phyloP scores from a whole-genome alignment of 2,888 invertebrate genomes.

The Allolobophora icterica region DNA sequence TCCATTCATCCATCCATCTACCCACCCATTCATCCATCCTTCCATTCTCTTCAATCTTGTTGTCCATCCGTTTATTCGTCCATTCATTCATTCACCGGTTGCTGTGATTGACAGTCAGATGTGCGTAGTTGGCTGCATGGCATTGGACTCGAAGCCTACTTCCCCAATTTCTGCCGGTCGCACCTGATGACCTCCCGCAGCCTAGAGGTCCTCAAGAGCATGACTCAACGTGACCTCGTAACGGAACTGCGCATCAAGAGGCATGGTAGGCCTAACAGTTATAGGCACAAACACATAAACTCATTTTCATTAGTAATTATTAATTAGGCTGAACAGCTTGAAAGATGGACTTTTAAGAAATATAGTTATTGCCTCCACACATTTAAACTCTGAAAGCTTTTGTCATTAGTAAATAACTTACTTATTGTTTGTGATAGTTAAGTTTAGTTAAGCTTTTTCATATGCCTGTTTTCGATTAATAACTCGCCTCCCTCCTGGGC shows the following conservation, averaged over 20 bases:
- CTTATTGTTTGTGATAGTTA: too few relatives aligned
- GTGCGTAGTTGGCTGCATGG: conserved; percentile 53
- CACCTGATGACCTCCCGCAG: conserved; percentile 52
- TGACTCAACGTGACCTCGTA: conserved; percentile 53
- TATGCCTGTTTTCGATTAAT: too few relatives aligned
- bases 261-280: conserved; percentile 32
- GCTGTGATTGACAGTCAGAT: conserved; percentile 49
- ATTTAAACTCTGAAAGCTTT: neutral
- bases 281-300: neutral
- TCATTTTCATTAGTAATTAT: neutral
- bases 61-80: too few relatives aligned
- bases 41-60: too few relatives aligned
- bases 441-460: too few relatives aligned
- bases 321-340: neutral
- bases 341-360: neutral
- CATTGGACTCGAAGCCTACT: conserved; percentile 55
- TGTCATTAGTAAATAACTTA: neutral
- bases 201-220: conserved; percentile 56
- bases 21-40: too few relatives aligned
- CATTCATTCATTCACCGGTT: neutral
- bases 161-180: conserved; percentile 51
- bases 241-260: conserved; percentile 54
- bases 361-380: neutral
- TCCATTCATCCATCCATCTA: too few relatives aligned
- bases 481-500: too few relatives aligned